Conservation (phyloP, 1,140 invertebrate genomes). For the Lepidostoma basale region DNA sequence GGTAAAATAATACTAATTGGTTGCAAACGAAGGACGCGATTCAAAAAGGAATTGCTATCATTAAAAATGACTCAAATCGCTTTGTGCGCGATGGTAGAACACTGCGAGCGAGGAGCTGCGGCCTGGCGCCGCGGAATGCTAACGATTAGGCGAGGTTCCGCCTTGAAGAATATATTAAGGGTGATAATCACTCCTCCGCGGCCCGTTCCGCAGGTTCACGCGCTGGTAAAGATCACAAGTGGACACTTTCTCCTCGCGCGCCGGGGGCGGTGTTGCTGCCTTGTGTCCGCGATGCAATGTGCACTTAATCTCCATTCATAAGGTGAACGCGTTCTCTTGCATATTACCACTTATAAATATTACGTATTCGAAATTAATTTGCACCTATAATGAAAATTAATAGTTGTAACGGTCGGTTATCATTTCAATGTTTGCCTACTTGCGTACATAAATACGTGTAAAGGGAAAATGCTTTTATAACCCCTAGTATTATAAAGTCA, state of each 20-base stretch:
- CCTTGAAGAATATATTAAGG: background rate
- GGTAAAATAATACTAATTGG: constrained; percentile 21
- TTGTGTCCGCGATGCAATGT: constrained; percentile 3
- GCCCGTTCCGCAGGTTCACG: background rate
- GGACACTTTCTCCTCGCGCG: constrained; percentile 8
- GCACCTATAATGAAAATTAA: no score
- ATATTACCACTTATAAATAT: background rate
- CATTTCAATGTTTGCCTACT: no score
- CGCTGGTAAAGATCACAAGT: background rate
- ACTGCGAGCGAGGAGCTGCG: no score
- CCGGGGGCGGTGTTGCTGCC: background rate
- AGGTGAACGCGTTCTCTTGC: constrained; percentile 23
- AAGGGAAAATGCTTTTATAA: no score
- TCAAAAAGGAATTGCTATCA: constrained; percentile 5
- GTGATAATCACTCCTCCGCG: background rate
- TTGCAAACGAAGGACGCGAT: constrained; percentile 2
- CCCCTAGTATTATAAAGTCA: no score
- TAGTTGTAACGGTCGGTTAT: no score
- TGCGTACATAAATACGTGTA: no score
- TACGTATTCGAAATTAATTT: background rate
- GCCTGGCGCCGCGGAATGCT: no score
- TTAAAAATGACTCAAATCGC: constrained; percentile 6
- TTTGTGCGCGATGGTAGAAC: no score
- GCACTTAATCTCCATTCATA: background rate
- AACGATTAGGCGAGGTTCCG: background rate